These are phyloP conservation scores for fruit fly (Drosophila melanogaster) DNA, from an alignment of 1,140 invertebrate genomes.

Conservation along the genomic window DNA sequence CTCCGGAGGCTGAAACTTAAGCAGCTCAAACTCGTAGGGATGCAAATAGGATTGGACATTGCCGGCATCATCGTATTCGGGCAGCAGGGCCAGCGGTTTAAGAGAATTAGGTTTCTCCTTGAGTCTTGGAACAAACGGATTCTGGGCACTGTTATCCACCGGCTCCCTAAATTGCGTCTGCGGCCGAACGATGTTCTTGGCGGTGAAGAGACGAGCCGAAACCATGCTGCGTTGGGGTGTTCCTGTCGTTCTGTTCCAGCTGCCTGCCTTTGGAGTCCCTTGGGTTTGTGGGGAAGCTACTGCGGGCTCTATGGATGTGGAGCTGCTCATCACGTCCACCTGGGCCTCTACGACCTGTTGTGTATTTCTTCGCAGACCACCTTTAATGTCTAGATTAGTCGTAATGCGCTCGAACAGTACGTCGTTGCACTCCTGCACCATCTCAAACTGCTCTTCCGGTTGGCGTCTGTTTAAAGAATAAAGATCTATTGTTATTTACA, in stretches of 20 bases:
- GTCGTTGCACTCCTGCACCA: slow-evolving; percentile 91
- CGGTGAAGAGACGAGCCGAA: slow-evolving; percentile 86
- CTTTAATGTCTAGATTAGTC: slow-evolving; percentile 89
- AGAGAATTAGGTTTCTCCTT: slow-evolving; percentile 95
- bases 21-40: slow-evolving; percentile 95
- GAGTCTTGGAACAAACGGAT: slow-evolving; percentile 92
- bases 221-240: slow-evolving; percentile 39
- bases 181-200: slow-evolving; percentile 91
- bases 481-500: neutral
- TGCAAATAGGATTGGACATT: slow-evolving; percentile 89
- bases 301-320: slow-evolving; percentile 42
- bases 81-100: slow-evolving; percentile 91
- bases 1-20: slow-evolving; percentile 87
- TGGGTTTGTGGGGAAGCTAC: neutral
- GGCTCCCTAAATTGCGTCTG: slow-evolving; percentile 94
- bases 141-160: slow-evolving; percentile 91
- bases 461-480: slow-evolving; percentile 81
- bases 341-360: slow-evolving; percentile 84
- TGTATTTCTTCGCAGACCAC: slow-evolving; percentile 86
- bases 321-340: slow-evolving; percentile 84
- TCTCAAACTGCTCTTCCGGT: slow-evolving; percentile 90
- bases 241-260: slow-evolving; percentile 67
- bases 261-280: slow-evolving; percentile 68
- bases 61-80: slow-evolving; percentile 88
- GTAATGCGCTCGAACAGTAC: slow-evolving; percentile 92